Evolutionary conservation across 2,113 vertebrate species (phyloP).

Genomic region (Sciurus niger): DNA sequence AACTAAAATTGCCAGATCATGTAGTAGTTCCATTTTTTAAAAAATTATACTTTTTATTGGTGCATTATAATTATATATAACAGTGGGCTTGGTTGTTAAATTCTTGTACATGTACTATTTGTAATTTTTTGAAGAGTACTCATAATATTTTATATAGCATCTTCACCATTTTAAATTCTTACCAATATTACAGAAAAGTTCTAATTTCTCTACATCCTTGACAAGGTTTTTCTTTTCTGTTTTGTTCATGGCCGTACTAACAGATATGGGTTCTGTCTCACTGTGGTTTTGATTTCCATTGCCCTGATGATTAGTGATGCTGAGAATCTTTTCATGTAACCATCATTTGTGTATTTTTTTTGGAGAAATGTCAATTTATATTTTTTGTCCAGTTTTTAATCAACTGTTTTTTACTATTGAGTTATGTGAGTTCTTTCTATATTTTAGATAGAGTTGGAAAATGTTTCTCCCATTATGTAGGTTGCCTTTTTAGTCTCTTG

Average conservation of each 20-base stretch:
- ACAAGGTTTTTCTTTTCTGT: background rate
- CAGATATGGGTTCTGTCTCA: background rate
- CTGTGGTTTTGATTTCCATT: background rate
- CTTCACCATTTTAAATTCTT: background rate
- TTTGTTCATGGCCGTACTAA: background rate
- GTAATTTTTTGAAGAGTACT: background rate
- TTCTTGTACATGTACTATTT: no score
- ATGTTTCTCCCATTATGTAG: background rate
- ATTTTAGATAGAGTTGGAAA: background rate
- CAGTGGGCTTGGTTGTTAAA: no score
- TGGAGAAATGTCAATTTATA: background rate
- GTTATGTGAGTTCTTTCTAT: background rate
- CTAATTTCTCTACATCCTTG: background rate
- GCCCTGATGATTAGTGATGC: background rate
- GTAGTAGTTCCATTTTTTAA: background rate
- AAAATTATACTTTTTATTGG: no score
- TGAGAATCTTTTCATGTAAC: background rate
- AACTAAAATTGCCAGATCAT: background rate
- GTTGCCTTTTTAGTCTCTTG: background rate
- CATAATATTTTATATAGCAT: background rate
- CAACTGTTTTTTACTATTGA: background rate
- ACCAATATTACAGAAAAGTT: background rate
- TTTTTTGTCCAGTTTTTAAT: background rate
- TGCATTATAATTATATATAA: no score
- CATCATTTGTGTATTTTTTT: background rate